Evolutionary conservation across 1,140 invertebrate genomes (phyloP), one percentile per base, ranked within the genome.

Genomic region (Drosophila takahashii): DNA sequence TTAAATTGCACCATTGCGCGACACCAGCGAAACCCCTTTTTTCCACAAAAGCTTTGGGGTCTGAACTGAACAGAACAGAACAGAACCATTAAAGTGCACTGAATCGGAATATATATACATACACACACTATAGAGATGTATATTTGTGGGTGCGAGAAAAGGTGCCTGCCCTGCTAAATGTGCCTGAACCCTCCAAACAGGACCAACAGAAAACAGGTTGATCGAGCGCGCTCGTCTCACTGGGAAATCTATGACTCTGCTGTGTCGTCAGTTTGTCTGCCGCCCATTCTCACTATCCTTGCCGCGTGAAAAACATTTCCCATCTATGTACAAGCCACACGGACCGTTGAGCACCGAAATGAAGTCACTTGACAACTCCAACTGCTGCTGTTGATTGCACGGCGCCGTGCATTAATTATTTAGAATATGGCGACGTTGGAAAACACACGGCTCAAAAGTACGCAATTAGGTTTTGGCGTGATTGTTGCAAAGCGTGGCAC

Each of bases 361-460:
- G 76, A 87, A 79, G 71, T 77, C 60, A 77, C 75, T 84, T 89
- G 83, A 84, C 84, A 89, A 83, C 84, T 83, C 62, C 26, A 50
- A 50, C 66, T 87, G 79, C 66, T 87, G 79, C 72, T 77, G 79
- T 89, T 87, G 83, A 87, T 87, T 89, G 84, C 84, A 73, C 59
- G 71, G 62, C 51, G 84, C 58, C 64, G 50, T 44, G 71, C 59
- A 89, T 89, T 87, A 89, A 89, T 89, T 87, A 89, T 89, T 89
- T 67, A 87, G 48, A 77, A 89, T 77, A 72, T 64, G 60, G 16
- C 45, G 52, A 11, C 36, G 53, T 32, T 45, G 56, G 62, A 48
- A 64, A 50, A 42, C 29, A 54, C 41, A 69, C 27, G 41, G n/a
- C 66, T 34, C 64, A 64, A 79, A 84, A 87, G 66, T 83, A 73